These are phyloP conservation scores for Pararge aegeria DNA, from an alignment of 1,140 invertebrate genomes.

Conservation along the genomic window DNA sequence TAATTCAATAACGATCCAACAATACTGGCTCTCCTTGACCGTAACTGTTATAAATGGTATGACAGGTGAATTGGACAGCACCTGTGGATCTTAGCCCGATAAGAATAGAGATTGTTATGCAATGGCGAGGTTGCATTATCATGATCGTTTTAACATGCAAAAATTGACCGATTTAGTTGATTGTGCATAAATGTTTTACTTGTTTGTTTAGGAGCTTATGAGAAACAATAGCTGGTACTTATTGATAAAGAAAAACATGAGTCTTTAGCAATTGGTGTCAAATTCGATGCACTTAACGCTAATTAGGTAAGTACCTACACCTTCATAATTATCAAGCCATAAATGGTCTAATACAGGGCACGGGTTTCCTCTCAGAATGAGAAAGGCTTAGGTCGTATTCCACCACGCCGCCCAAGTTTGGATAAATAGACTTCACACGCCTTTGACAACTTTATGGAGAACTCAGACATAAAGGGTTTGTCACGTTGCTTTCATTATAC, in stretches of 20 bases:
- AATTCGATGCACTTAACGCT: too few relatives aligned
- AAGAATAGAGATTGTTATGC: constrained; percentile 14
- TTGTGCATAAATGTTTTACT: constrained; percentile 9
- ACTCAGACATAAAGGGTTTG: too few relatives aligned
- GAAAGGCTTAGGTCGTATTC: too few relatives aligned
- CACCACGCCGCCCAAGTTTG: too few relatives aligned
- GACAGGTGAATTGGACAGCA: constrained; percentile 19
- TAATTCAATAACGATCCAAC: constrained; percentile 17
- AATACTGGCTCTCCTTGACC: constrained; percentile 18
- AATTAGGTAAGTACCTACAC: too few relatives aligned
- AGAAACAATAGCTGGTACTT: neutral
- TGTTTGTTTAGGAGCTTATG: neutral
- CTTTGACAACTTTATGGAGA: too few relatives aligned
- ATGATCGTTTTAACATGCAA: constrained; percentile 3
- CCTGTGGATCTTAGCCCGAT: constrained; percentile 8
- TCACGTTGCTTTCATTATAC: too few relatives aligned
- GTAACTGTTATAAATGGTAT: constrained; percentile 18
- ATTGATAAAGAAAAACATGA: neutral
- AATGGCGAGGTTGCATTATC: neutral
- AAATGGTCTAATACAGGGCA: too few relatives aligned
- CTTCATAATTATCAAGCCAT: too few relatives aligned
- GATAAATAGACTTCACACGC: too few relatives aligned
- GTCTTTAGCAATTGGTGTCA: neutral
- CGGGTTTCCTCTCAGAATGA: too few relatives aligned
- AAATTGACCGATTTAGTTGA: constrained; percentile 10